Evolutionary conservation across 2,797 vertebrate species (phyloP), one percentile per base, ranked within the genome.

Genomic region (Enteromius argenteus): DNA sequence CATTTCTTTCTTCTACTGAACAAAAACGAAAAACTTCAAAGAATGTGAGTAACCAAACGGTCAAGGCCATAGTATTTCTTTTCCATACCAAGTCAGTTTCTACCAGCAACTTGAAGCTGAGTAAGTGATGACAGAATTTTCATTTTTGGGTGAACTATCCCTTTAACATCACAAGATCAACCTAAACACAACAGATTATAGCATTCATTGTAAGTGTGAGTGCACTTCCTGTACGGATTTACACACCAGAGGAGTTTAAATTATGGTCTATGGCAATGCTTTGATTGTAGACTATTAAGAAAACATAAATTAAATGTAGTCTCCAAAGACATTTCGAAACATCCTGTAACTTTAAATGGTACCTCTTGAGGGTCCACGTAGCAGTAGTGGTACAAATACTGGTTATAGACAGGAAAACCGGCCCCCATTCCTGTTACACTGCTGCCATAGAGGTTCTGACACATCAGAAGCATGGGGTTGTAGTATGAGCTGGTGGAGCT

Each of bases 321-420:
- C 19, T 39, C 17, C 13, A 80, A 72, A 71, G 3, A 53, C 32
- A 53, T 68, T 39, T 56, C 1, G 2, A 23, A 62, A 64, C 39
- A 64, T 66, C 56, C 27, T 66, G 30, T 82, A 73, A 23, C 5
- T 39, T 44, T 62, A 32, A 51, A 8, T 15, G 0, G 15, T 87
- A 97, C 97, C 97, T 98, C 97, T 89, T 97, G 97, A 1, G 97
- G 96, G 86, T 98, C 97, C 86, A 98, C 96, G 13, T 94, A 96
- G 92, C 97, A 97, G 93, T 97, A 97, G 89, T 97, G 97, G 92
- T 97, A 97, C 39, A 98, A 93, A 87, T 97, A 97, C 92, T 97
- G 96, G 93, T 96, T 97, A 85, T 96, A 85, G 1, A 95, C 85
- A 10, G 93, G 88, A 86, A 97, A 97, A 15, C 94, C 93, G 42